These are phyloP conservation scores for Ennomos fuscantarius DNA, from an alignment of 2,888 invertebrate species.

Conservation along the genomic window DNA sequence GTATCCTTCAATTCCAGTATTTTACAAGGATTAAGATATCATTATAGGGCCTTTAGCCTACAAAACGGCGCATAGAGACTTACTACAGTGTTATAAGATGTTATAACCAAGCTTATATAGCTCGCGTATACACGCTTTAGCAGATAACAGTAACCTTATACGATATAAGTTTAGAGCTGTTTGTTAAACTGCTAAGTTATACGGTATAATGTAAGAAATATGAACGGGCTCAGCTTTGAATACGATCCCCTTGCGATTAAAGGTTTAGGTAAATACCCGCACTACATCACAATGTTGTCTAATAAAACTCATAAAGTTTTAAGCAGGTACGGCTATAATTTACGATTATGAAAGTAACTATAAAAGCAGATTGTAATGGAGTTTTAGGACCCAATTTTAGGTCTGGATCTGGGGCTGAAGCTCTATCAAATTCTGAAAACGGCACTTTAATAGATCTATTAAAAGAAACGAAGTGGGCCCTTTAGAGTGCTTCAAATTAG, in stretches of 20 bases:
- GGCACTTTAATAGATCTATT: background rate
- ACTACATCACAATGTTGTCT: conserved; percentile 42
- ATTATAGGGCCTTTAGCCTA: conserved; percentile 43
- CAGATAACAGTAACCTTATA: conserved; percentile 25
- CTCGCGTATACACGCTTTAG: conserved; percentile 26
- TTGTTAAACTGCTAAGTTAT: conserved; percentile 20
- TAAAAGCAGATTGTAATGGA: conserved; percentile 11
- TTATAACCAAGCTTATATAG: conserved; percentile 41
- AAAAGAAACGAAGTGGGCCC: too few species aligned
- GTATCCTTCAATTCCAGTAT: conserved; percentile 46
- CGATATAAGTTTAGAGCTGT: conserved; percentile 15
- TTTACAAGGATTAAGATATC: conserved; percentile 46
- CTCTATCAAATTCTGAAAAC: background rate
- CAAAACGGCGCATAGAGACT: conserved; percentile 41
- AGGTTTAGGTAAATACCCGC: conserved; percentile 49
- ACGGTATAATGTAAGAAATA: conserved; percentile 49
- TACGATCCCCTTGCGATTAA: conserved; percentile 45
- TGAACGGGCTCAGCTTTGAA: conserved; percentile 45
- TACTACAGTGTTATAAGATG: conserved; percentile 42
- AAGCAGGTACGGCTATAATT: conserved; percentile 32
- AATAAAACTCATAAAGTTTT: conserved; percentile 40
- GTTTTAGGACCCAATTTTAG: conserved; percentile 14
- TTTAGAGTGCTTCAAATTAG: too few species aligned
- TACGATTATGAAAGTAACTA: conserved; percentile 27
- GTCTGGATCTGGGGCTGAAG: background rate